Base-by-base conservation (phyloP, 2,113 vertebrate species). In the Chaetodon trifascialis region DNA sequence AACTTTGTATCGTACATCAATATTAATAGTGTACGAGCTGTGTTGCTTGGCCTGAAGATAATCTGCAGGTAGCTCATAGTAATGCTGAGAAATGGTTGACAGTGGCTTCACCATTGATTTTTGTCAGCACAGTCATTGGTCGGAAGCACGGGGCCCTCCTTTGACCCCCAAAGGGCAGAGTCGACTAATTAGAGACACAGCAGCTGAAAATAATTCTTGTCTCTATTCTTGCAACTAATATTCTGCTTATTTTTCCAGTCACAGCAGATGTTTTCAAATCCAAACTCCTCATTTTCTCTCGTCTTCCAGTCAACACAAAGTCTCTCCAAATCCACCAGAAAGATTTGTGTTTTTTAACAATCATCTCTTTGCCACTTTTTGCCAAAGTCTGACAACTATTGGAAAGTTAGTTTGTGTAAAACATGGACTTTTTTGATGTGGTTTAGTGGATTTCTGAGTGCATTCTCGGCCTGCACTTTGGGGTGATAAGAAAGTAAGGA, bases 401-500 rank as follows among this genome's bases (percentile, higher is more conserved):
- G 14, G 36, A 77, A 79, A 73, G 38, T 68, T 69, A 8, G 54
- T 38, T 75, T 55, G 36, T 63, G 66, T 46, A 16, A 80, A 86
- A 64, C 51, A 46, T 55, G 4, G 52, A 74, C 46, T 69, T 62
- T 62, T 67, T 34, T 60, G 47, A 78, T 83, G 46, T 34, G 73
- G 11, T 73, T 86, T 70, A 16, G 73, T 42, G 30, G 65, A 60
- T 79, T 65, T 64, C 60, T 7, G n/a, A 66, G 67, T 47, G 66
- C 36, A 63, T 60, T 63, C 60, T 62, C 49, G 59, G 72, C 58
- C 49, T 36, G 21, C 68, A 59, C 66, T 76, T 68, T 69, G 58
- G 52, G 44, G 23, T 56, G 91, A 90, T 87, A 79, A 88, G 83
- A 77, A 80, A 88, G 73, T 74, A 69, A 83, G 77, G 73, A 88